Evolutionary conservation across 30 jellyfish, hydroid and myxozoan species (phyloP).

Genomic region (Nemopilema nomurai): DNA sequence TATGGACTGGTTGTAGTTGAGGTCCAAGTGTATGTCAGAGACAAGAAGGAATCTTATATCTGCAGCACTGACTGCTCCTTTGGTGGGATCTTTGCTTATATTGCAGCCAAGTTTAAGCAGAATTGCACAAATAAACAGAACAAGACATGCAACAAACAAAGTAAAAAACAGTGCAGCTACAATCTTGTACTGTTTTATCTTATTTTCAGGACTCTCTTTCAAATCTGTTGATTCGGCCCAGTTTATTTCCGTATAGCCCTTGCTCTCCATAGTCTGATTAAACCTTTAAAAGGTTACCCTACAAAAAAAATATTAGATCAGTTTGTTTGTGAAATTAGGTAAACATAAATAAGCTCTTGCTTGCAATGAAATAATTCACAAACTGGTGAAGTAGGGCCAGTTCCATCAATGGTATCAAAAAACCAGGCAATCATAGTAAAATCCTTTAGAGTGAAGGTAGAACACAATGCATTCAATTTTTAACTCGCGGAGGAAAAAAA

Average conservation of each 20-base stretch:
- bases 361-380: too few species aligned
- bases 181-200: constrained; percentile 23
- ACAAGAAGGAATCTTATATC: constrained; percentile 51
- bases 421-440: too few species aligned
- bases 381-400: too few species aligned
- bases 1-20: constrained; percentile 32
- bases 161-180: constrained; percentile 5
- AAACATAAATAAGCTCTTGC: too few species aligned
- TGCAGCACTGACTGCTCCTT: background rate
- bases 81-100: background rate
- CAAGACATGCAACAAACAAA: background rate
- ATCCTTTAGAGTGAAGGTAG: too few species aligned
- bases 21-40: constrained; percentile 64
- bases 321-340: too few species aligned
- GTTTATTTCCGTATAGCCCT: background rate
- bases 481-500: too few species aligned
- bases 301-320: too few species aligned
- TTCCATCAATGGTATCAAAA: too few species aligned
- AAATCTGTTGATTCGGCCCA: background rate
- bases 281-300: background rate
- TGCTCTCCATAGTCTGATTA: background rate
- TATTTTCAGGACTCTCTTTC: background rate
- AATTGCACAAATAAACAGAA: constrained; percentile 22
- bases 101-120: constrained; percentile 35
- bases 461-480: too few species aligned